phyloP scores from a whole-genome alignment of 2,113 vertebrate genomes.

The Gasterosteus aculeatus region DNA sequence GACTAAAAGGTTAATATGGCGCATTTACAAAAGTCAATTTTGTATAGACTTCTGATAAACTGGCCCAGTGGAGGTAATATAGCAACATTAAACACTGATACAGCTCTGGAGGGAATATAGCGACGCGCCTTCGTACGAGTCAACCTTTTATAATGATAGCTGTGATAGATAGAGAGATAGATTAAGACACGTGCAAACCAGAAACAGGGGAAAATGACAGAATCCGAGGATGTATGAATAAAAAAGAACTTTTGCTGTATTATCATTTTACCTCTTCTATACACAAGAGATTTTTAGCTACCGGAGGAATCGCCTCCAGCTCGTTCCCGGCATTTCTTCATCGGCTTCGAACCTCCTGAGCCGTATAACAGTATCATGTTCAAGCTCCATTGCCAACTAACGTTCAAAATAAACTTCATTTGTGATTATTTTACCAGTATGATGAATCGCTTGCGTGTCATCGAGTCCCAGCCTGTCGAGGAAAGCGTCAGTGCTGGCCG shows the following conservation, averaged over 20 bases:
- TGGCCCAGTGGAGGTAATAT: background rate
- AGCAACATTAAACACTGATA: too few species aligned
- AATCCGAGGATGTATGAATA: background rate
- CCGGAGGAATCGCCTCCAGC: background rate
- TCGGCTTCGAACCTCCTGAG: background rate
- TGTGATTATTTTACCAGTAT: background rate
- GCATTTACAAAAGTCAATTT: background rate
- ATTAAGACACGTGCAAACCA: background rate
- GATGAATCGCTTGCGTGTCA: background rate
- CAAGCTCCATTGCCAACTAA: background rate
- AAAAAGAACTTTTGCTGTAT: background rate
- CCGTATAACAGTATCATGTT: background rate
- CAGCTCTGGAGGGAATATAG: background rate
- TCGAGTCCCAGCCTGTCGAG: constrained; percentile 43
- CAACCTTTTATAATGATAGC: background rate
- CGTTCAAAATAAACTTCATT: constrained; percentile 1
- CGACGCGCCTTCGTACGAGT: background rate
- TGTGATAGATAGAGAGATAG: background rate
- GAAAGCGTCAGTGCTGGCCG: constrained; percentile 55
- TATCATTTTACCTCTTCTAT: background rate
- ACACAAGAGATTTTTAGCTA: background rate
- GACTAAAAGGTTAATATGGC: background rate
- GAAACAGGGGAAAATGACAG: background rate
- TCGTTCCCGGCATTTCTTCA: background rate
- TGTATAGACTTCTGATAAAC: background rate